Evolutionary conservation across 30 jellyfish, hydroid and myxozoan genomes (phyloP).

Genomic region (Rhopilema esculentum): DNA sequence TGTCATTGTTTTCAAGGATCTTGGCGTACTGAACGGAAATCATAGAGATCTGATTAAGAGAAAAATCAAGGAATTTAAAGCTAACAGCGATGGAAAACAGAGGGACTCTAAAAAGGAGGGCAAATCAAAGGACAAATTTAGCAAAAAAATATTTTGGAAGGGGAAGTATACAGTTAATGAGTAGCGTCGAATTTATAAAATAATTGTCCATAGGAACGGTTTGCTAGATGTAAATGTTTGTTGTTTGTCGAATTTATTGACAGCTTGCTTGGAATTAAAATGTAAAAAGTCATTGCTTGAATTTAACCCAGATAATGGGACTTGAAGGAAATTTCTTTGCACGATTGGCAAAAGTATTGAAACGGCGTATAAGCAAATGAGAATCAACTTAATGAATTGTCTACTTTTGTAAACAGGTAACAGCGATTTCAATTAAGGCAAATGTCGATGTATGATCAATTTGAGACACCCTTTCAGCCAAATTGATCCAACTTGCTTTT

Average conservation of each 20-base stretch:
- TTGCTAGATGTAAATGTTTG: not conserved
- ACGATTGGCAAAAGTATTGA: not conserved
- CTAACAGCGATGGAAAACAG: conserved; percentile 37
- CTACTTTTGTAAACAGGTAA: not conserved
- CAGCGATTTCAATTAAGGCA: no score
- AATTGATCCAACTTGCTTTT: no score
- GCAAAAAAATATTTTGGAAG: conserved; percentile 83
- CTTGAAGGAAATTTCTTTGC: not conserved
- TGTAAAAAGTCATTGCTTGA: not conserved
- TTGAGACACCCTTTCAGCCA: no score
- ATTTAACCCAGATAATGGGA: not conserved
- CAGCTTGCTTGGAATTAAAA: not conserved
- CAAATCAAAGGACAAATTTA: conserved; percentile 54
- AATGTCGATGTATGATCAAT: no score
- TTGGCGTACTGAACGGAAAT: conserved; percentile 79
- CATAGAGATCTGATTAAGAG: conserved; percentile 84
- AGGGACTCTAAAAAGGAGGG: conserved; percentile 78
- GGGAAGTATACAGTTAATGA: conserved; percentile 90
- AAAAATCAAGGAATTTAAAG: conserved; percentile 79
- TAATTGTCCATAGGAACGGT: not conserved
- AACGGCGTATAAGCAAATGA: not conserved
- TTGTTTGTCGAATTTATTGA: not conserved
- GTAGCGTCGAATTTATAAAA: not conserved
- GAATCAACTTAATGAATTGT: not conserved
- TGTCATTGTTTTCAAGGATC: conserved; percentile 60